Evolutionary conservation across 2,113 vertebrate genomes (phyloP), one percentile per base, ranked within the genome.

Genomic region (Takifugu bimaculatus): DNA sequence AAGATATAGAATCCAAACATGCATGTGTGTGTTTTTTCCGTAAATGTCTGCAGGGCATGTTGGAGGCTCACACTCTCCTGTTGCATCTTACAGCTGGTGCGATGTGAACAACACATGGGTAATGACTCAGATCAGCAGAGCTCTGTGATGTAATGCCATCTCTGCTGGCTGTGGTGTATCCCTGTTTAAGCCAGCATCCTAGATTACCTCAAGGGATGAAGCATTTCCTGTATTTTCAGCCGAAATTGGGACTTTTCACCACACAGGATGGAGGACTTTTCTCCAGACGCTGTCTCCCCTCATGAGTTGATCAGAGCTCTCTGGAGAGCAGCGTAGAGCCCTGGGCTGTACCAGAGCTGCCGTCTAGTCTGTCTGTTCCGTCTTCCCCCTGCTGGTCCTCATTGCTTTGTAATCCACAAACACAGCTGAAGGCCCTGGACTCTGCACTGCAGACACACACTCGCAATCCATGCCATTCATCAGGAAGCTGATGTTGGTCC

Each of bases 351-450:
- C 43, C 57, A 75, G 43, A 77, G 63, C 61, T 68, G 47, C 63
- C 64, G 65, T 65, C 47, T 74, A 51, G 65, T 77, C 59, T 73
- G 58, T 67, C 61, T 63, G 50, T 56, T 74, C 64, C 57, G 27
- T 69, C 63, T 44, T 66, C 51, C 74, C 70, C 67, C 51, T 60
- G 68, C 57, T 75, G 68, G 58, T 76, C 51, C 63, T 68, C 59
- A 74, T 65, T 63, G 42, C 52, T 83, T 79, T 82, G 61, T 79
- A 74, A 84, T 82, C 76, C 60, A 79, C 57, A 39, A 39, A 55
- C 13, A 32, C 43, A 28, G 27, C 68, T 45, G 53, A 48, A n/a
- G 45, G n/a, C 45, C 13, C 45, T 48, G 45, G n/a, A 48, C 42
- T 43, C 13, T 43, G 20, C 20, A 20, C 20, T 20, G 20, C 44